Evolutionary conservation across 1,140 invertebrate genomes (phyloP), one percentile per base, ranked within the genome.

Genomic region (Trichoplusia ni): DNA sequence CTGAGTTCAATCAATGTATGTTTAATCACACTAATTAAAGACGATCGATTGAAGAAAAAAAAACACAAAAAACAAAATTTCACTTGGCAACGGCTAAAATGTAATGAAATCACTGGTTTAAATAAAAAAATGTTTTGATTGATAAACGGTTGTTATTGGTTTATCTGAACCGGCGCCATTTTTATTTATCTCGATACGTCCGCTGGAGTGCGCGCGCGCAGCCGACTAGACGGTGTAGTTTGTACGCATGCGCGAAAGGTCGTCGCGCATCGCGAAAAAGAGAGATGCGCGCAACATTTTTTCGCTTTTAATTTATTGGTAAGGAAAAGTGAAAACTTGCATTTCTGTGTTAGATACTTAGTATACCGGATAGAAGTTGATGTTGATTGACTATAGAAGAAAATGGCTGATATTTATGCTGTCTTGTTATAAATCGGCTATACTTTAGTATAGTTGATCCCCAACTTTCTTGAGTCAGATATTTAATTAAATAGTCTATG

Each of bases 241-340:
- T 42, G n/a, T 25, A 60, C 56, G 56, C 56, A 47, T 60, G 42
- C 40, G 60, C 56, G 61, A 64, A 69, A 69, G 67, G 61, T 60
- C 61, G 58, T 27, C 27, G 64, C 38, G 38, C 35, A 62, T 67
- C 53, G 49, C 49, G 33, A 51, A 51, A 54, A 46, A 29, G 42
- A 14, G 11, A 60, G 56, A 25, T 19, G 56, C 27, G 40, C 19
- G 0, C 29, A 47, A 60, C 40, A 60, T 60, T 60, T 60, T 47
- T 47, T 11, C 29, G 40, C 6, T 60, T 44, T 29, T 13, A 54
- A 37, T 53, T 40, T 9, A 33, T 21, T 5, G 18, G 40, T 44
- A 23, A 44, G 23, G 23, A 33, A 33, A 8, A 2, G 11, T n/a
- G 11, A 33, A 11, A 33, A 33, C 11, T 8, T 11, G 29, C 29